Conservation (phyloP, 2,113 vertebrate genomes). For the Gavia stellata region DNA sequence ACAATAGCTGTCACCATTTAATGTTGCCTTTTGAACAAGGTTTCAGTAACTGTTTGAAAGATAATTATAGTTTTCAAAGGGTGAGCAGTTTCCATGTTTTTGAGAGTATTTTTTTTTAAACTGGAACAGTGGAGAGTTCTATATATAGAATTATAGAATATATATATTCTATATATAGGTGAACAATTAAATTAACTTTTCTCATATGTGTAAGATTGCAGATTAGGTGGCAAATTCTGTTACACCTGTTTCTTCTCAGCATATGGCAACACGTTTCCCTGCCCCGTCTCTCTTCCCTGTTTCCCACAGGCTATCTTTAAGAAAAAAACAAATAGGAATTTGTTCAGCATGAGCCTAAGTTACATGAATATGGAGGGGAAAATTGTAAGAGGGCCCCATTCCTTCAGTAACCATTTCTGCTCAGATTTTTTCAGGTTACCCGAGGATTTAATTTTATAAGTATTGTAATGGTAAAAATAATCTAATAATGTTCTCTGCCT, state of each 20-base stretch:
- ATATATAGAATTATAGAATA: too few relatives aligned
- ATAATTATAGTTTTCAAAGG: background rate
- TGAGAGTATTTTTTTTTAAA: background rate
- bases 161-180: background rate
- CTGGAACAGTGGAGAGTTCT: background rate
- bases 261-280: fast-evolving
- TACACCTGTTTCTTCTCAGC: background rate
- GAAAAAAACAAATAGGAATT: background rate
- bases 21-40: background rate
- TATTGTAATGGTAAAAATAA: background rate
- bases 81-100: background rate
- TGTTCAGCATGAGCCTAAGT: background rate
- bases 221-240: background rate
- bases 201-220: background rate
- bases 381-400: background rate
- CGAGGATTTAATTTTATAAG: background rate
- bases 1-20: background rate
- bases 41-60: background rate
- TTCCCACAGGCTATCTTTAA: background rate
- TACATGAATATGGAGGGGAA: background rate
- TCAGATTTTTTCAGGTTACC: background rate
- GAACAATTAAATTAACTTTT: background rate
- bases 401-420: background rate
- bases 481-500: background rate
- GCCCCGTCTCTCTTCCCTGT: background rate